Percentiles rank a stretch among this genome's conserved stretches.
Conservation (phyloP, 2,113 vertebrate species). For the Gnathonemus echidnorhynchus region DNA sequence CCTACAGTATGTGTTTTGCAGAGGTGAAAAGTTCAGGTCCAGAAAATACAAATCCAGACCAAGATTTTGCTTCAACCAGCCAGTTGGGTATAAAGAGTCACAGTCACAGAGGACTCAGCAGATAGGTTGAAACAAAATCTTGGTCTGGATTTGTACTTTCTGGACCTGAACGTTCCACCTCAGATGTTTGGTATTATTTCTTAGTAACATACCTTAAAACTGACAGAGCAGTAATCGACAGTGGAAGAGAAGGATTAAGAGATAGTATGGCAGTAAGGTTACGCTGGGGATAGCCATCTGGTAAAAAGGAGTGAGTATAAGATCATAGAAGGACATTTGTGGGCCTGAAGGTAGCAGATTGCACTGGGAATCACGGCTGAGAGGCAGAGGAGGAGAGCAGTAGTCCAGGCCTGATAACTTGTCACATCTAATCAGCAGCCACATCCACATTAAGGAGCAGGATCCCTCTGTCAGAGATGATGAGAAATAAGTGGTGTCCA, state of each 20-base stretch:
- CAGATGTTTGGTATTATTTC: not conserved
- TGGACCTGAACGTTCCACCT: not conserved
- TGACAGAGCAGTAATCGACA: not conserved
- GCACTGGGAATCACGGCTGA: constrained; percentile 34
- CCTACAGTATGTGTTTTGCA: not conserved
- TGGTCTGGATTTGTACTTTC: not conserved
- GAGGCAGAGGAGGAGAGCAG: constrained; percentile 35
- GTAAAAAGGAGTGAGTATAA: constrained; percentile 29
- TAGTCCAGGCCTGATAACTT: constrained; percentile 62
- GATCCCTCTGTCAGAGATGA: constrained; percentile 43
- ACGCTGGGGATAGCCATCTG: constrained; percentile 24
- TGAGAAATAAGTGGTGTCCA: constrained; percentile 12
- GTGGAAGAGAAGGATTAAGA: not conserved
- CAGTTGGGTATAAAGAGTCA: not conserved
- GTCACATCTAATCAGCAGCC: constrained; percentile 60
- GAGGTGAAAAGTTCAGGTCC: not conserved
- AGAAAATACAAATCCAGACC: not conserved
- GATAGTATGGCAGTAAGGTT: not conserved
- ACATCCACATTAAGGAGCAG: constrained; percentile 47
- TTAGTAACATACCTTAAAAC: not conserved
- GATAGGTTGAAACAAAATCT: not conserved
- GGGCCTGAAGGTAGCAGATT: constrained; percentile 34
- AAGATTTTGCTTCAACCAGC: not conserved
- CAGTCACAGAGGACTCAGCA: not conserved
- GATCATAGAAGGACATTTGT: constrained; percentile 27